phyloP scores from a whole-genome alignment of 2,113 vertebrate genomes.

The Leuciscus idus region DNA sequence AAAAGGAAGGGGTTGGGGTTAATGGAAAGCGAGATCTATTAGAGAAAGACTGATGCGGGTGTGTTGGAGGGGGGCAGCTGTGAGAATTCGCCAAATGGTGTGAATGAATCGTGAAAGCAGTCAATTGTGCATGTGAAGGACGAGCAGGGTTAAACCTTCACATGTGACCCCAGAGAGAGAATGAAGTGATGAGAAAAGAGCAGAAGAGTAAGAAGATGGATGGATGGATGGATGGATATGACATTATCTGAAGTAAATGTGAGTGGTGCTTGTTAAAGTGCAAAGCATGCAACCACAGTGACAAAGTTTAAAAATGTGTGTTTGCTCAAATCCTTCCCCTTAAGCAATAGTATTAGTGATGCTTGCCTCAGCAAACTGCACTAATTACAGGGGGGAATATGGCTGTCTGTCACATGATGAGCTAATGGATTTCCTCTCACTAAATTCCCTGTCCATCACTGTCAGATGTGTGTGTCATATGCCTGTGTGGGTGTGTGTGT shows the following conservation, averaged over 20 bases:
- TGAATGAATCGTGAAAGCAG: slow-evolving; percentile 20
- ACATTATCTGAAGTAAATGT: background rate
- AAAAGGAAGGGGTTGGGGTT: background rate
- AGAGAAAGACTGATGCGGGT: background rate
- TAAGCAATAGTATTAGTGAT: background rate
- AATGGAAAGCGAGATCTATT: background rate
- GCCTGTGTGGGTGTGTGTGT: background rate
- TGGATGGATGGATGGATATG: too few relatives aligned
- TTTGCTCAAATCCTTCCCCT: background rate
- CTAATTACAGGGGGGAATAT: background rate
- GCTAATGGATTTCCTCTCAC: slow-evolving; percentile 31
- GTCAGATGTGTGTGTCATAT: slow-evolving; percentile 2
- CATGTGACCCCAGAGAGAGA: slow-evolving; percentile 15
- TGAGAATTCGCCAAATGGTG: slow-evolving; percentile 27
- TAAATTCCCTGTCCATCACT: slow-evolving; percentile 8
- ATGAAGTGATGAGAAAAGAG: background rate
- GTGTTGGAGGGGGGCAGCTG: background rate
- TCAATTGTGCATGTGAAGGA: slow-evolving; percentile 30
- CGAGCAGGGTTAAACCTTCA: slow-evolving; percentile 13
- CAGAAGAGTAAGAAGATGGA: background rate
- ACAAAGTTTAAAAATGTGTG: background rate
- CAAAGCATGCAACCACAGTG: background rate
- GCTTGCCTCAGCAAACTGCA: background rate
- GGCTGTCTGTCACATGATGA: slow-evolving; percentile 19
- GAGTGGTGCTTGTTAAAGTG: background rate